Conservation (phyloP, 2,113 vertebrate genomes). For the Gallinago jamesoni region DNA sequence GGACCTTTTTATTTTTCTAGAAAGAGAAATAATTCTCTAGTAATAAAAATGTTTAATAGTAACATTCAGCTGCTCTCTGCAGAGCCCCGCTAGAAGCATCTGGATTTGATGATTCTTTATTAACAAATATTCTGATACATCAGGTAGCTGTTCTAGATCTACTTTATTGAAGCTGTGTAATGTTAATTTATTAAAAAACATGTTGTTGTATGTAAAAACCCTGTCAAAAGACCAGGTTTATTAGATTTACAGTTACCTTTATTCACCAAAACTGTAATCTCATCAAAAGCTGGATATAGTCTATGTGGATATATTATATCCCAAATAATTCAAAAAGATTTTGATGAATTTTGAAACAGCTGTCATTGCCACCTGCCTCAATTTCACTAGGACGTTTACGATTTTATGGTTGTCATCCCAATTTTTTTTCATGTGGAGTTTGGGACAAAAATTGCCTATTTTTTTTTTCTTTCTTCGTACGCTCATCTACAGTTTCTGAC, state of each 20-base stretch:
- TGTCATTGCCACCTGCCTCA: not conserved
- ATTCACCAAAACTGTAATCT: not conserved
- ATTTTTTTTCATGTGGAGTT: not conserved
- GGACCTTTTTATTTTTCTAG: not conserved
- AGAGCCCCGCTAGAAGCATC: not conserved
- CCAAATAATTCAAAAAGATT: not conserved
- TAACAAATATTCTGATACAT: not conserved
- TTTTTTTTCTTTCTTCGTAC: not conserved
- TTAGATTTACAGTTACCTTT: not conserved
- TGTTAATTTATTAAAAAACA: not conserved
- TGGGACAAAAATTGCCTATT: not conserved
- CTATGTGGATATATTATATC: not conserved
- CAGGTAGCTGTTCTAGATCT: not conserved
- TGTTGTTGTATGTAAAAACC: not conserved
- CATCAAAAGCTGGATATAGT: not conserved
- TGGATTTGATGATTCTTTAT: not conserved
- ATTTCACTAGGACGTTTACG: not conserved
- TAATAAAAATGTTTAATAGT: not conserved
- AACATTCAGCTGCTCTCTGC: not conserved
- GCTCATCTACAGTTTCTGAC: not conserved
- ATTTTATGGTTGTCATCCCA: not conserved
- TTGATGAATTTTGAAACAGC: not conserved
- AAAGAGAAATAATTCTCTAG: not conserved
- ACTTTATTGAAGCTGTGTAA: not conserved
- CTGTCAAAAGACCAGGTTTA: not conserved